Evolutionary conservation across 2,797 vertebrate genomes (phyloP).

Genomic region (Benthosema pterotum): DNA sequence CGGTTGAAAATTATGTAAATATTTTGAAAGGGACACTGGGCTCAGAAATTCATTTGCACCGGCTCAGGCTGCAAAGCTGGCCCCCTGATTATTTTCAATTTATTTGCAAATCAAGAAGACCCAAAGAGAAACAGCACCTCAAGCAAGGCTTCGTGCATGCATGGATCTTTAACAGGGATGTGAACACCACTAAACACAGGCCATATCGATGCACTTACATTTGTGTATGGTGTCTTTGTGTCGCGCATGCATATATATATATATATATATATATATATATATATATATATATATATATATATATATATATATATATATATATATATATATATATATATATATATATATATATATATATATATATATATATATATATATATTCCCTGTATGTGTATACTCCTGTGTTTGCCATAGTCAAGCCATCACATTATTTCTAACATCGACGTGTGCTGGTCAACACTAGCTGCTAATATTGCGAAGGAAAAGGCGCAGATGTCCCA

Average conservation of each 20-base stretch:
- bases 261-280: no score
- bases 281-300: no score
- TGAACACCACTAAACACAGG: slow-evolving; percentile 82
- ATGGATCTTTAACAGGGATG: slow-evolving; percentile 89
- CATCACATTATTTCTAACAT: no score
- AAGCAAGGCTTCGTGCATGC: slow-evolving; percentile 80
- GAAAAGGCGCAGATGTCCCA: slow-evolving; percentile 96
- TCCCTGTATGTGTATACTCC: not conserved
- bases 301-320: not conserved
- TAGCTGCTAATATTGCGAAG: slow-evolving; percentile 82
- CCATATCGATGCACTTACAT: not conserved
- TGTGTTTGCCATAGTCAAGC: no score
- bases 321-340: slow-evolving; percentile 4
- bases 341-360: not conserved
- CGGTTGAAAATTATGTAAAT: slow-evolving; percentile 99
- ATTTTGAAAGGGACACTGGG: slow-evolving; percentile 97
- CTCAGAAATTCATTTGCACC: slow-evolving; percentile 97
- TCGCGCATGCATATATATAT: no score
- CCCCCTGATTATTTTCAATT: slow-evolving; percentile 99
- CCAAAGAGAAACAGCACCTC: slow-evolving; percentile 85
- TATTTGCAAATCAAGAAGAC: slow-evolving; percentile 99
- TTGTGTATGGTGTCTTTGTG: no score
- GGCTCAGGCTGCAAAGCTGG: slow-evolving; percentile 87
- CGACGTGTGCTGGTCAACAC: slow-evolving; percentile 83
- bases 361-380: not conserved